Evolutionary conservation across 2,113 vertebrate species (phyloP), one percentile per base, ranked within the genome.

Genomic region (Callopanchax toddi): DNA sequence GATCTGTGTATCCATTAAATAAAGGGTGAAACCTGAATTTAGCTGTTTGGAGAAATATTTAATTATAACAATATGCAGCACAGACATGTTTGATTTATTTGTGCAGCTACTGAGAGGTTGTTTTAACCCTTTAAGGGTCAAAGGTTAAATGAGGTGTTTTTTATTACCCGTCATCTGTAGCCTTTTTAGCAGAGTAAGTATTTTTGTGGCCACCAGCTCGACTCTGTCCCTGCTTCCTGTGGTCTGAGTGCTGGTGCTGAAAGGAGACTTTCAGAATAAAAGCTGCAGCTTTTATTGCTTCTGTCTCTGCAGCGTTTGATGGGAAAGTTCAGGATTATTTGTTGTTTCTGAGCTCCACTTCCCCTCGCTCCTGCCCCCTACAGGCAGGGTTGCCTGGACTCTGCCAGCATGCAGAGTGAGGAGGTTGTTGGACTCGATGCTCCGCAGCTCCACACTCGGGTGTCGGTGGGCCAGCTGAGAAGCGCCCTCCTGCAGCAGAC

Each of bases 381-480:
- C 89, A 92, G 91, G 81, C 86, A 86, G 81, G 71, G 83, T 74
- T 81, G 67, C 66, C 74, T 67, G 62, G 85, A 71, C 71, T 78
- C 78, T 74, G 84, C 65, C 58, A 74, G 63, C 67, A 57, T 67
- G 60, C 59, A 56, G 25, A 57, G 71, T 55, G 71, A 72, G 74
- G 86, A 78, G 67, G 80, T 1, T 36, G 10, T 11, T 12, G 71
- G 72, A 46, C 67, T 40, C 17, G 71, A 86, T 11, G 43, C 57
- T 46, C 82, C 67, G 0, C 89, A 87, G 73, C 87, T 93, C 60
- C 87, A 76, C 86, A 92, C 92, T 50, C 83, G 84, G 20, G 90
- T 93, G 76, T 93, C 91, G 4, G 91, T 93, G 67, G 90, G 89
- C 45, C 86, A 86, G 81, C 80, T 92, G 64, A 91, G 85, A 76